Percentiles rank a stretch among this genome's conserved stretches.
Conservation (phyloP, 2,113 vertebrate genomes). For the Chloropsis cyanopogon region DNA sequence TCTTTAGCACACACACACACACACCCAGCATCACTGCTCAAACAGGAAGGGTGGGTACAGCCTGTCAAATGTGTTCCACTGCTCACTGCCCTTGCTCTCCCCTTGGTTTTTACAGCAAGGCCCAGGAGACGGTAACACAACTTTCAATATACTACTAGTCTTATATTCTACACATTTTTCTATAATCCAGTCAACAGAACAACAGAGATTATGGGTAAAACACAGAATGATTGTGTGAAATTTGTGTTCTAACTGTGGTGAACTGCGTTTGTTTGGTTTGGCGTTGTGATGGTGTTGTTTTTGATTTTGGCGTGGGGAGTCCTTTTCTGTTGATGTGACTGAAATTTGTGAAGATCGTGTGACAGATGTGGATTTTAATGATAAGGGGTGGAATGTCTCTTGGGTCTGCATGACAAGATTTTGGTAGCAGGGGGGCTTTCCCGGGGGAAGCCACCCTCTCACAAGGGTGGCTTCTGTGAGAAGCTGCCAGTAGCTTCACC, state of each 20-base stretch:
- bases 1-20: neutral
- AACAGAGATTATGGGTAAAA: neutral
- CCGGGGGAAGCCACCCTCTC: too few relatives aligned
- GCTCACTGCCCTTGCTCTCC: conserved; percentile 41
- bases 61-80: neutral
- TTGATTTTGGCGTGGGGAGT: neutral
- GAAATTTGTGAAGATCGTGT: neutral
- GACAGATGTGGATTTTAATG: neutral
- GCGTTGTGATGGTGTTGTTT: neutral
- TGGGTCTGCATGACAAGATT: neutral
- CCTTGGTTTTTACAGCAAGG: conserved; percentile 30
- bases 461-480: neutral
- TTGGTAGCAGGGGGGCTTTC: neutral
- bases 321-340: neutral
- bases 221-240: neutral
- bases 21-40: conserved; percentile 4
- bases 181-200: neutral
- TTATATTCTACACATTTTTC: neutral
- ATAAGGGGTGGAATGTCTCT: neutral
- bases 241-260: neutral
- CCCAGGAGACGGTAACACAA: neutral
- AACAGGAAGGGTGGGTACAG: conserved; percentile 65
- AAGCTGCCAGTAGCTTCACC: neutral
- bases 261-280: neutral
- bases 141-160: neutral